These are phyloP conservation scores for Lutraria rhynchaena DNA, from an alignment of 1,140 invertebrate genomes.

Conservation along the genomic window DNA sequence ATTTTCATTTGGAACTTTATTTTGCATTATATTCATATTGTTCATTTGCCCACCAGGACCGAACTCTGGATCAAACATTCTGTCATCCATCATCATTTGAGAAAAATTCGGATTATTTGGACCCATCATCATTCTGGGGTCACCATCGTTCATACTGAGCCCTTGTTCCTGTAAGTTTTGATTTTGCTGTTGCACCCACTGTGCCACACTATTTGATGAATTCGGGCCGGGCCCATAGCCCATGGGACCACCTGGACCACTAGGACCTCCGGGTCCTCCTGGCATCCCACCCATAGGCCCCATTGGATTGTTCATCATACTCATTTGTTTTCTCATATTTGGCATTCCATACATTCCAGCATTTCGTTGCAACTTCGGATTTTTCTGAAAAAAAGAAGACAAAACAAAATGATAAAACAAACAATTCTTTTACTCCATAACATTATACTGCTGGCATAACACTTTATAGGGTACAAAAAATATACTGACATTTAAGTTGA, in stretches of 20 bases:
- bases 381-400: slow-evolving; percentile 62
- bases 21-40: slow-evolving; percentile 76
- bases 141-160: slow-evolving; percentile 68
- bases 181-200: slow-evolving; percentile 81
- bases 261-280: slow-evolving; percentile 23
- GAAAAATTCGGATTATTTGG: slow-evolving; percentile 60
- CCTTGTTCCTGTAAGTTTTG: slow-evolving; percentile 76
- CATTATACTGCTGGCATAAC: too few species aligned
- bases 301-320: slow-evolving; percentile 53
- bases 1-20: slow-evolving; percentile 92
- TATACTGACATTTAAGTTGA: not conserved
- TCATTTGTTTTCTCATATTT: slow-evolving; percentile 51
- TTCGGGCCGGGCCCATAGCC: slow-evolving; percentile 58
- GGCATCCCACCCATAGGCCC: slow-evolving; percentile 55
- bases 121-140: slow-evolving; percentile 64
- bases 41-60: slow-evolving; percentile 58
- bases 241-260: slow-evolving; percentile 32
- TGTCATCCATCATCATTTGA: slow-evolving; percentile 72
- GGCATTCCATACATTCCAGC: slow-evolving; percentile 59
- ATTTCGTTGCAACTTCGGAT: slow-evolving; percentile 58
- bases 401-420: not conserved
- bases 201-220: slow-evolving; percentile 69
- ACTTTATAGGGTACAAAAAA: not conserved
- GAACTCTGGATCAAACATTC: slow-evolving; percentile 71
- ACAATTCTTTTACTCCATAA: too few species aligned